A percentile compares a stretch with the other conserved stretches of the same genome.
phyloP scores from a whole-genome alignment of 1,140 invertebrate genomes.

The Venturia canescens region DNA sequence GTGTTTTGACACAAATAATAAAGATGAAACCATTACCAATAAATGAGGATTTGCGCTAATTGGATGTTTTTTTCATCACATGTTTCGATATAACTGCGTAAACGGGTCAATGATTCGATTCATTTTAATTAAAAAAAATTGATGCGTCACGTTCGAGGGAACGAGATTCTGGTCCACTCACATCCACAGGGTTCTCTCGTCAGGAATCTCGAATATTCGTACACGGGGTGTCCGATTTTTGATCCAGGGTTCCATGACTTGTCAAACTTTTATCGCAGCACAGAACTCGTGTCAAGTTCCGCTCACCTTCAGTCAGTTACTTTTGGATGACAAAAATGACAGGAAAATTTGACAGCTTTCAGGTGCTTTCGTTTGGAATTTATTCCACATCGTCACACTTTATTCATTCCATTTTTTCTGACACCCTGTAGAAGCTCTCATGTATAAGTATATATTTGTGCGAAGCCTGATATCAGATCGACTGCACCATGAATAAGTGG shows the following conservation, averaged over 20 bases:
- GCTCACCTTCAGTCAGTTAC: no score
- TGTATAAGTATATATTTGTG: background rate
- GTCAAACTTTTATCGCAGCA: no score
- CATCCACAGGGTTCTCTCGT: background rate
- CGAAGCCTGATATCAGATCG: background rate
- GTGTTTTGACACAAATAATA: background rate
- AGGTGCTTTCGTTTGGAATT: no score
- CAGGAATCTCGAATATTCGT: background rate
- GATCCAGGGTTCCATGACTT: no score
- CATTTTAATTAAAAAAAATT: constrained; percentile 40
- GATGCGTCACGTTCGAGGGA: background rate
- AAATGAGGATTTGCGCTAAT: constrained; percentile 15
- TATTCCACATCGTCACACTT: background rate
- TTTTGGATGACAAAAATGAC: no score
- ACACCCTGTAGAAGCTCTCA: background rate
- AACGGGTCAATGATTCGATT: constrained; percentile 13
- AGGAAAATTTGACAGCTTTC: no score
- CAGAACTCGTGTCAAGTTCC: no score
- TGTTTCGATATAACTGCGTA: background rate
- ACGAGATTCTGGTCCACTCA: background rate
- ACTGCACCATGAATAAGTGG: background rate
- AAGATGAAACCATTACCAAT: background rate
- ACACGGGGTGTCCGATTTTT: no score
- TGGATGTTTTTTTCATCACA: constrained; percentile 21
- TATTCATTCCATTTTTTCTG: no score